A percentile compares a stretch with the other conserved stretches of the same genome.
Evolutionary conservation across 2,797 vertebrate genomes (phyloP).

Genomic region (Halcyon smyrnensis): DNA sequence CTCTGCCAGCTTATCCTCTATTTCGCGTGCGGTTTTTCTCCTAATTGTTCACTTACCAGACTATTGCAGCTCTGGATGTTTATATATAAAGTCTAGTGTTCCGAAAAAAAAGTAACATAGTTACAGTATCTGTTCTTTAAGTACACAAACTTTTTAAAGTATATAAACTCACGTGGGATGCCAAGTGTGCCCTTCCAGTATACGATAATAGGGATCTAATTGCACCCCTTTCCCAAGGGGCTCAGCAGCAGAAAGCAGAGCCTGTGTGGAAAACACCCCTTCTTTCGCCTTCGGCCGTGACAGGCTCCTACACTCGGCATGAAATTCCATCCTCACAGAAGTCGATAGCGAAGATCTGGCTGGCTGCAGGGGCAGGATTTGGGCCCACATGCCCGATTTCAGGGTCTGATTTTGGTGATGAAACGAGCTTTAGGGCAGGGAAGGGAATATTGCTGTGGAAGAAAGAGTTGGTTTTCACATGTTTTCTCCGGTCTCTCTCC

Average conservation of each 20-base stretch:
- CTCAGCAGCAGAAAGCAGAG: constrained; percentile 29
- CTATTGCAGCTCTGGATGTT: constrained; percentile 42
- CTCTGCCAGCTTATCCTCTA: constrained; percentile 8
- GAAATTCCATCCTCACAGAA: constrained; percentile 54
- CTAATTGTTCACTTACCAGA: constrained; percentile 44
- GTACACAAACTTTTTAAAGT: neutral
- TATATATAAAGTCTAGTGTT: constrained; percentile 61
- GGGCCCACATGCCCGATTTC: constrained; percentile 29
- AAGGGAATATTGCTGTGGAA: neutral
- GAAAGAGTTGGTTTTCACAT: neutral
- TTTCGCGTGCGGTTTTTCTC: constrained; percentile 12
- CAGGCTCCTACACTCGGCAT: neutral
- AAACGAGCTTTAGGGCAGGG: neutral
- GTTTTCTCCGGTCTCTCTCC: neutral
- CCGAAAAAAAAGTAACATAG: constrained; percentile 30
- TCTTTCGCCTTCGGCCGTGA: neutral
- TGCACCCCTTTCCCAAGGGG: constrained; percentile 33
- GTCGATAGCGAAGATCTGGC: neutral
- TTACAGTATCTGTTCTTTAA: constrained; percentile 39
- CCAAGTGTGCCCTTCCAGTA: constrained; percentile 41
- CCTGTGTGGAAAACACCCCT: constrained; percentile 42
- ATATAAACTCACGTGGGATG: neutral
- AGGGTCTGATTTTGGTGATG: constrained; percentile 8
- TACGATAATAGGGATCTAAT: constrained; percentile 49
- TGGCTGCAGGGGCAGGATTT: constrained; percentile 12